A percentile compares a stretch with the other conserved stretches of the same genome.
These are phyloP conservation scores for Puffinus mauretanicus DNA, from an alignment of 2,113 vertebrate species.

Conservation along the genomic window DNA sequence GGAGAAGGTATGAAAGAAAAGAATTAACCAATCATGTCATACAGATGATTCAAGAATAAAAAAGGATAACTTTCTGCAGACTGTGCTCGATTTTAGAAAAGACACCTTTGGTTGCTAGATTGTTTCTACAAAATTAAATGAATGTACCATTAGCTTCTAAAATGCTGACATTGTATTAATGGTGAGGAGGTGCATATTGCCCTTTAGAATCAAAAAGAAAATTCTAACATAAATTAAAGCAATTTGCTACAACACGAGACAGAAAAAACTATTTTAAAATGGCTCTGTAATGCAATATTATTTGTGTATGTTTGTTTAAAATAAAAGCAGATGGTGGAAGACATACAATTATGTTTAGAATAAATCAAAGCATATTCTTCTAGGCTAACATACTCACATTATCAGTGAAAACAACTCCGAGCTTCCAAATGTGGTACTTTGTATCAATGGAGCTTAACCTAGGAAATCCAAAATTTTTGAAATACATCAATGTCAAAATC, in stretches of 20 bases:
- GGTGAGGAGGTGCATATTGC: neutral
- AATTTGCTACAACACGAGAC: neutral
- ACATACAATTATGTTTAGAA: neutral
- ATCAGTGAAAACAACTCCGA: slow-evolving; percentile 97
- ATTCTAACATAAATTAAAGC: neutral
- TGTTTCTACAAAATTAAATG: neutral
- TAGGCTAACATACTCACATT: slow-evolving; percentile 82
- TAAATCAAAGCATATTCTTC: neutral
- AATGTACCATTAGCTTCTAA: neutral
- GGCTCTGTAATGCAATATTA: neutral
- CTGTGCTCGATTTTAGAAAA: neutral
- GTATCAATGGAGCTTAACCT: slow-evolving; percentile 96
- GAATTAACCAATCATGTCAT: neutral
- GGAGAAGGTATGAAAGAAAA: neutral
- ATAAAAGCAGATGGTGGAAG: neutral
- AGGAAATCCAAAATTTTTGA: slow-evolving; percentile 38
- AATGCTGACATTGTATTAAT: neutral
- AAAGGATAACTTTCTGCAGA: neutral
- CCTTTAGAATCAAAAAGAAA: neutral
- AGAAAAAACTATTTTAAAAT: neutral
- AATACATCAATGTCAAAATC: neutral
- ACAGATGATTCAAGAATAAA: neutral
- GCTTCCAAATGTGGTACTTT: slow-evolving; percentile 96
- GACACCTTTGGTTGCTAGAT: neutral
- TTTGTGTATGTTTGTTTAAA: neutral